Conservation (phyloP, 2,888 invertebrate species). For the Tenthredo livida region DNA sequence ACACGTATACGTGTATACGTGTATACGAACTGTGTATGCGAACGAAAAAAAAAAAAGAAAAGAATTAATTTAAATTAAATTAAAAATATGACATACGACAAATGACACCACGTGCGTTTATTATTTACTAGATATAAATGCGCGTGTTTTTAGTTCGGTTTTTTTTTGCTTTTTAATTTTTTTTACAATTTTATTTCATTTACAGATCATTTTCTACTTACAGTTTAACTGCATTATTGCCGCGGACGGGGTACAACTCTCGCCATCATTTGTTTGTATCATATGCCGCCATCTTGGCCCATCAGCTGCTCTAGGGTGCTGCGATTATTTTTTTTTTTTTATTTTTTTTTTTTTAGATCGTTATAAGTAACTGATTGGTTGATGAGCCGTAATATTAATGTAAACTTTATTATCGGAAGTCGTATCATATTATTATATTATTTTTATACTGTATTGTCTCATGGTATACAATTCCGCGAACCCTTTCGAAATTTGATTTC, state of each 20-base stretch:
- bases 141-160: neutral
- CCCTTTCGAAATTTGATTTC: neutral
- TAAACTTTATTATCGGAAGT: neutral
- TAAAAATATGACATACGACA: neutral
- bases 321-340: neutral
- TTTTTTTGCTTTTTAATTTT: neutral
- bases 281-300: slow-evolving; percentile 67
- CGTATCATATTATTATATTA: neutral
- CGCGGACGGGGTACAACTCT: slow-evolving; percentile 60
- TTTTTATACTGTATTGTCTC: neutral
- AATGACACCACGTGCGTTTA: neutral
- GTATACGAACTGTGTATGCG: slow-evolving; percentile 36
- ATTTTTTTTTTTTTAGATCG: neutral
- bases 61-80: too few relatives aligned
- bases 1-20: slow-evolving; percentile 54
- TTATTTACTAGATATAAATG: neutral
- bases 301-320: slow-evolving; percentile 64
- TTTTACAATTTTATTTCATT: neutral
- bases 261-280: slow-evolving; percentile 69
- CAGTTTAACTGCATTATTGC: slow-evolving; percentile 53
- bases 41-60: too few relatives aligned
- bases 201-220: neutral
- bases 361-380: neutral
- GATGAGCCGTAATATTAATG: neutral
- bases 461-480: neutral